Conservation (phyloP, 1,140 invertebrate species). For the Mercenaria mercenaria region DNA sequence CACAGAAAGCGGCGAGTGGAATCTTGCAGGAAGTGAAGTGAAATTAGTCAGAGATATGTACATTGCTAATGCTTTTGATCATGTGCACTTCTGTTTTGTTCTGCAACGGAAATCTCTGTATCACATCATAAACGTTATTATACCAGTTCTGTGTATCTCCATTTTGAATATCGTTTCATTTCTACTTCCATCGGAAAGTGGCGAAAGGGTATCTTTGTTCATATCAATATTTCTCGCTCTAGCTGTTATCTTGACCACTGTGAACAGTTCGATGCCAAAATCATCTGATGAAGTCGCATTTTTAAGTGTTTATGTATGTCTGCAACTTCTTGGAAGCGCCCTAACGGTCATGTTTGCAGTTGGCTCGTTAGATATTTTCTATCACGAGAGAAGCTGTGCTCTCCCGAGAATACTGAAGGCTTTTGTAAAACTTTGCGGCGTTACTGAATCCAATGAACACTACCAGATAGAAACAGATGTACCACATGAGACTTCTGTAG, state of each 20-base stretch:
- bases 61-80: not conserved
- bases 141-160: too few species aligned
- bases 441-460: not conserved
- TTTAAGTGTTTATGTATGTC: too few species aligned
- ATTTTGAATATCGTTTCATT: slow-evolving; percentile 62
- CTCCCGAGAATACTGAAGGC: not conserved
- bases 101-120: slow-evolving; percentile 39
- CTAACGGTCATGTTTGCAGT: slow-evolving; percentile 37
- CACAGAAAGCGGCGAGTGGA: too few species aligned
- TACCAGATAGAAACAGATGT: not conserved
- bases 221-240: slow-evolving; percentile 69
- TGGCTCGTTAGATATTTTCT: slow-evolving; percentile 45
- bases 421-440: not conserved
- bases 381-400: not conserved
- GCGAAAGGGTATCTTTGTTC: slow-evolving; percentile 68
- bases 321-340: slow-evolving; percentile 55
- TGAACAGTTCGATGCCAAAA: slow-evolving; percentile 61
- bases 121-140: too few species aligned
- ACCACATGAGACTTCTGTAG: not conserved
- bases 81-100: slow-evolving; percentile 46
- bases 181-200: slow-evolving; percentile 60
- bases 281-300: slow-evolving; percentile 66
- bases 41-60: not conserved
- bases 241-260: slow-evolving; percentile 63
- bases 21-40: not conserved